Base-by-base conservation (phyloP, 2,797 vertebrate genomes). In the Emys orbicularis region DNA sequence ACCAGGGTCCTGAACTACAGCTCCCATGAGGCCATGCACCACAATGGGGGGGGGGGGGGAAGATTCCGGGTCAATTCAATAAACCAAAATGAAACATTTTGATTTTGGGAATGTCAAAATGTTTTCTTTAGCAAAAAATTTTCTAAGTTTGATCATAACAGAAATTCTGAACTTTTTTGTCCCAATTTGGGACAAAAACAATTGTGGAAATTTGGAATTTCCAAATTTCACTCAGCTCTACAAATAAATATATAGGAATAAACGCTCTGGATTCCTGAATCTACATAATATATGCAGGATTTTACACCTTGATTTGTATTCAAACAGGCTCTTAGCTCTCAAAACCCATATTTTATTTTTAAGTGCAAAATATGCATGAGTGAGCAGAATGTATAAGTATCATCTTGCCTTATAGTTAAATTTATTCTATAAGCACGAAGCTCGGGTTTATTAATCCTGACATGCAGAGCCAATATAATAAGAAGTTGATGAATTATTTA, bases 401-500 rank as follows among this genome's bases (percentile, higher is more conserved):
- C 44, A 76, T 61, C 44, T 44, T 92, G 49, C 50, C 81, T 50
- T 4, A 27, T 9, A 52, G 10, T 85, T 87, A 44, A 56, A 76
- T 10, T 56, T 84, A 88, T 81, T 89, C 61, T 12, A n/a, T 27
- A 25, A 92, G 47, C 56, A 84, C 1, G 29, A 52, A 52, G 13
- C 82, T 53, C 54, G 50, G 0, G 1, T 91, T 84, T 81, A 88
- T 79, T 61, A 86, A 90, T 93, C 23, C 44, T 47, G 90, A 52
- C 52, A 84, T 37, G 31, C 77, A 94, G 21, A 56, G 27, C 31
- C 61, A 87, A 72, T n/a, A 49, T 54, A 80, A 90, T 57, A 74
- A 53, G 52, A 77, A 79, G 54, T 6, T 74, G 41, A 81, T 52
- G 49, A 95, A 83, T 41, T 86, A 90, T 34, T 92, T 79, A 90